phyloP scores from a whole-genome alignment of 92 coral and sea anemone genomes.

The Pocillopora grandis region DNA sequence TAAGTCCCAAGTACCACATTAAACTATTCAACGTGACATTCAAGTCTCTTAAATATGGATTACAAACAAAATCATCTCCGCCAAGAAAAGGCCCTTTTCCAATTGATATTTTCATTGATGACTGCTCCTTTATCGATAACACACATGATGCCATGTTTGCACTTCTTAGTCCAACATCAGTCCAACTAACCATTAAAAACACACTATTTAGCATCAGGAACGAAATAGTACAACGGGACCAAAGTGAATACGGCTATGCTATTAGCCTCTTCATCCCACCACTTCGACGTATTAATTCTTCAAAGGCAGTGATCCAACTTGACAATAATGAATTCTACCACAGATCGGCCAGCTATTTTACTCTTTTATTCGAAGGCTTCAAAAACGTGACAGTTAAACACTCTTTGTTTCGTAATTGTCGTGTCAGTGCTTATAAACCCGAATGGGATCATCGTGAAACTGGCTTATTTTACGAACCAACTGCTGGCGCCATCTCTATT shows the following conservation, averaged over 20 bases:
- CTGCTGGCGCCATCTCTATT: conserved; percentile 16
- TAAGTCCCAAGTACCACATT: conserved; percentile 23
- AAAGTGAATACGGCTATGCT: background rate
- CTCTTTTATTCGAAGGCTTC: background rate
- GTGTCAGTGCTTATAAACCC: background rate
- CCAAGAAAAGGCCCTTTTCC: background rate
- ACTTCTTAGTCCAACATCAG: conserved; percentile 3
- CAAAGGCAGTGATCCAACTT: conserved; percentile 8
- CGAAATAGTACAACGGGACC: background rate
- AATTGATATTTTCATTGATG: conserved; percentile 5
- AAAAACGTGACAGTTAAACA: conserved; percentile 5
- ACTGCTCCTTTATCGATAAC: conserved; percentile 24
- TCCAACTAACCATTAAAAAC: conserved; percentile 9
- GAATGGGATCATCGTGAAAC: background rate
- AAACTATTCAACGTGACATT: conserved; percentile 16
- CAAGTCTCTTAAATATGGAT: conserved; percentile 1
- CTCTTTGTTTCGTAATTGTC: conserved; percentile 9
- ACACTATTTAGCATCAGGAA: background rate
- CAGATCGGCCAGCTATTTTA: conserved; percentile 4
- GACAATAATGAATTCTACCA: conserved; percentile 28
- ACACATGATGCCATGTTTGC: background rate
- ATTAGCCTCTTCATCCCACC: background rate
- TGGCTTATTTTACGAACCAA: background rate
- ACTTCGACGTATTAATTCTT: background rate
- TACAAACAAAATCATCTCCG: background rate